Evolutionary conservation across 1,140 invertebrate species (phyloP).

Genomic region (Dinothrombium tinctorium): DNA sequence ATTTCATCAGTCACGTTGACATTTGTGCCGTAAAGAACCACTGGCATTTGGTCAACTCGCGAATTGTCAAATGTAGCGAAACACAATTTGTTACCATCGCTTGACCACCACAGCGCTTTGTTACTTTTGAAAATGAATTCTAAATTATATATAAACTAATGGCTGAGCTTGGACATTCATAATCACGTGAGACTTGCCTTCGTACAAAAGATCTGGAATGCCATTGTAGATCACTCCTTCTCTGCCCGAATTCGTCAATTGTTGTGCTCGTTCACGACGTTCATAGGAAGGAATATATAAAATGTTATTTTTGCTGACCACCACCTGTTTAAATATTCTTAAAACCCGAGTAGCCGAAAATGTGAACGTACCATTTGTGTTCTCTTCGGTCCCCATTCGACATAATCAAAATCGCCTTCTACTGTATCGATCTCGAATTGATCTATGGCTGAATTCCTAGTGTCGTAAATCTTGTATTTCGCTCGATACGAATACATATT

Average conservation of each 20-base stretch:
- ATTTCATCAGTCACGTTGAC: not conserved
- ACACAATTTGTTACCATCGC: slow-evolving; percentile 16
- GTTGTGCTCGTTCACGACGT: not conserved
- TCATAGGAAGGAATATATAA: not conserved
- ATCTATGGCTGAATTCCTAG: not conserved
- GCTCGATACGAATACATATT: not conserved
- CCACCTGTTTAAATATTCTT: not conserved
- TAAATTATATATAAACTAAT: slow-evolving; percentile 9
- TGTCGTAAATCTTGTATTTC: slow-evolving; percentile 7
- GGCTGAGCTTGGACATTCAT: not conserved
- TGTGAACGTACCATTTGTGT: slow-evolving; percentile 18
- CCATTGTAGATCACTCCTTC: slow-evolving; percentile 22
- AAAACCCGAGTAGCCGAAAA: not conserved
- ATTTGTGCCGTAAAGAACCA: slow-evolving; percentile 14
- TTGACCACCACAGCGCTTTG: slow-evolving; percentile 21
- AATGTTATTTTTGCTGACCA: no score
- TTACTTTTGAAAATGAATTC: slow-evolving; percentile 21
- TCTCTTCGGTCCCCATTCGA: slow-evolving; percentile 19
- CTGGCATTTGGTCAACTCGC: slow-evolving; percentile 14
- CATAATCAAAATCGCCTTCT: slow-evolving; percentile 13
- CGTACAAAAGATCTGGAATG: slow-evolving; percentile 25
- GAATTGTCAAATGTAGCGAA: slow-evolving; percentile 22
- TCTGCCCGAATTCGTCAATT: slow-evolving; percentile 12
- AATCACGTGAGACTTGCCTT: not conserved
- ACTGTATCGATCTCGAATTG: not conserved